phyloP scores from a whole-genome alignment of 2,797 vertebrate genomes.

The Sandelia bainsii region DNA sequence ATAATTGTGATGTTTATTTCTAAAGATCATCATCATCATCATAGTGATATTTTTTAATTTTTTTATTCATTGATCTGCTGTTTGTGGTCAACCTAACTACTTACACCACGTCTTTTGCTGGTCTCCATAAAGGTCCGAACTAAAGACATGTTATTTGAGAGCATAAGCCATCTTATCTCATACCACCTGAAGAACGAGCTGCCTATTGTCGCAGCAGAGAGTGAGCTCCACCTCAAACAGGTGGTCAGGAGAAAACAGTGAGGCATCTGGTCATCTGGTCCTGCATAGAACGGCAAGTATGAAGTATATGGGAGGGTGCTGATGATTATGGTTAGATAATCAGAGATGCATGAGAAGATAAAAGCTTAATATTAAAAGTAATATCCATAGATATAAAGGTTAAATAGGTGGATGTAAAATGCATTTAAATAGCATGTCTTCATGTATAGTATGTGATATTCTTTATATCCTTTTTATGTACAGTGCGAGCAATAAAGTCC shows the following conservation, averaged over 20 bases:
- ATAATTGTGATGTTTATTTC: background rate
- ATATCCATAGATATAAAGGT: too few relatives aligned
- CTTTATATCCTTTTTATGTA: too few relatives aligned
- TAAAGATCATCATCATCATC: background rate
- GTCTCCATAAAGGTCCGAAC: constrained; percentile 89
- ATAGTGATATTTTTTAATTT: background rate
- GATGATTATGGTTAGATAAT: background rate
- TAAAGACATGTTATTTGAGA: constrained; percentile 97
- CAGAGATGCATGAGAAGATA: background rate
- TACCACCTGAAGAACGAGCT: constrained; percentile 94
- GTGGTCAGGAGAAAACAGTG: constrained; percentile 90
- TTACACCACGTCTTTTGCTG: background rate
- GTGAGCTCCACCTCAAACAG: constrained; percentile 94
- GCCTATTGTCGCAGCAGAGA: constrained; percentile 95
- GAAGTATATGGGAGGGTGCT: too few relatives aligned
- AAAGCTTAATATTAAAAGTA: too few relatives aligned
- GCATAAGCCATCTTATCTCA: constrained; percentile 96
- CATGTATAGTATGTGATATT: too few relatives aligned
- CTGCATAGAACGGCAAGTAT: constrained; percentile 54
- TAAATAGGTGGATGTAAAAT: too few relatives aligned
- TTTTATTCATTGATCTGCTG: background rate
- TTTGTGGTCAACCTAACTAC: background rate
- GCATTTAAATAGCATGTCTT: too few relatives aligned
- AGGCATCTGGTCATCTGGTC: constrained; percentile 40
- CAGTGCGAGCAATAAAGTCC: too few relatives aligned